Base-by-base conservation (phyloP, 2,797 vertebrate genomes). In the Caiman crocodilus region DNA sequence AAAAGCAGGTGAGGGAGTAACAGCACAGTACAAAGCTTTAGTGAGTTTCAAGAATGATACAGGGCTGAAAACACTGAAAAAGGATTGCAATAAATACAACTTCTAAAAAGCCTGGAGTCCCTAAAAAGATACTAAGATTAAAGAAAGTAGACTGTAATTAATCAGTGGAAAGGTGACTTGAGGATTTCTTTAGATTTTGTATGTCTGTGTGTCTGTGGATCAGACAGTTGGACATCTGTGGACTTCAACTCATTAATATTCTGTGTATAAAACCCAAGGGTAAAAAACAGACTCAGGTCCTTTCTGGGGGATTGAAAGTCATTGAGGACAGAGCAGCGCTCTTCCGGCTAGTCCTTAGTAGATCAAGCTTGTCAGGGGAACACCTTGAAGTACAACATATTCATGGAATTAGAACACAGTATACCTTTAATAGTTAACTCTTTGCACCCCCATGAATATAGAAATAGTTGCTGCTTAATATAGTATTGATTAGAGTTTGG, bases 1-100 rank as follows among this genome's bases (percentile, higher is more conserved):
- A 94, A 89, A 88, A 93, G 89, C 93, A 96, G 95, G 93, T 94
- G 95, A 96, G 94, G 94, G 90, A 96, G 92, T 93, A 96, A 94
- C 90, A 97, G 78, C 76, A 90, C 90, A 97, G 88, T 93, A 79
- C 79, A 96, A 96, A 85, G 67, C 80, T 93, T 60, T 73, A 21
- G n/a, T 87, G 82, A 82, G 23, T 0, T 50, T 14, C 32, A 26
- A 35, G 50, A 73, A 21, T 35, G 65, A 21, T 67, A 26, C 35
- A 58, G 64, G 81, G 32, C 3, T 84, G 75, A 83, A 93, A 85
- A 80, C 12, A 65, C 1, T 57, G n/a, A 17, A 86, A 93, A 65
- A 82, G 2, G 61, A 59, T 50, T 73, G 42, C 55, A 76, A 87
- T 23, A 26, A 85, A 57, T 20, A 16, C 0, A 2, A 59, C 8